These are phyloP conservation scores for Brachynemurus nebulosus DNA, from an alignment of 2,888 invertebrate genomes.

Conservation along the genomic window DNA sequence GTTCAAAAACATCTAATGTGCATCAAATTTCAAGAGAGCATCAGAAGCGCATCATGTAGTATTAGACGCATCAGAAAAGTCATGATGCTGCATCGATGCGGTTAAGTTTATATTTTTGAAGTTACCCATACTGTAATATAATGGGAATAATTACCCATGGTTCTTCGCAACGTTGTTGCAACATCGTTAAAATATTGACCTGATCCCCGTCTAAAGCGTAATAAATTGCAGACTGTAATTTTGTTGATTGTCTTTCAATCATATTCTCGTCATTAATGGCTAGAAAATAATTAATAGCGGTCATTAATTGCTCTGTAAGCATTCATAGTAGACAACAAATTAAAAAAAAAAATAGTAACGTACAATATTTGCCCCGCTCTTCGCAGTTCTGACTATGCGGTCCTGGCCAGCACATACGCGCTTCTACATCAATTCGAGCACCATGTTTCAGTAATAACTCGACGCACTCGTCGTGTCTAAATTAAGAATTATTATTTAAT, in stretches of 20 bases:
- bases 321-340: too few relatives aligned
- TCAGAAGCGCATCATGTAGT: too few relatives aligned
- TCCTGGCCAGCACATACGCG: slow-evolving; percentile 62
- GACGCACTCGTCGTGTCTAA: slow-evolving; percentile 50
- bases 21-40: too few relatives aligned
- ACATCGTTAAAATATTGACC: slow-evolving; percentile 48
- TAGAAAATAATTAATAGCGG: slow-evolving; percentile 8
- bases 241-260: slow-evolving; percentile 34
- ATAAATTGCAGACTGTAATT: slow-evolving; percentile 54
- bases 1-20: too few relatives aligned
- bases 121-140: too few relatives aligned
- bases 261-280: slow-evolving; percentile 36
- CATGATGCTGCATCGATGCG: too few relatives aligned
- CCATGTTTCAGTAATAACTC: slow-evolving; percentile 53
- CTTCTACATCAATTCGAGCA: slow-evolving; percentile 54
- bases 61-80: too few relatives aligned
- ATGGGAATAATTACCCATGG: slow-evolving; percentile 44
- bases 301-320: background rate
- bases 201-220: slow-evolving; percentile 62
- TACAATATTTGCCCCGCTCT: slow-evolving; percentile 49
- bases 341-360: slow-evolving; percentile 2
- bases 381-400: slow-evolving; percentile 56
- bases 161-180: slow-evolving; percentile 53
- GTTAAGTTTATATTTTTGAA: too few relatives aligned
- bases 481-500: too few relatives aligned